Percentiles rank a stretch among this genome's conserved stretches.
phyloP scores from a whole-genome alignment of 2,797 vertebrate genomes.

The Corythornis leucogaster region DNA sequence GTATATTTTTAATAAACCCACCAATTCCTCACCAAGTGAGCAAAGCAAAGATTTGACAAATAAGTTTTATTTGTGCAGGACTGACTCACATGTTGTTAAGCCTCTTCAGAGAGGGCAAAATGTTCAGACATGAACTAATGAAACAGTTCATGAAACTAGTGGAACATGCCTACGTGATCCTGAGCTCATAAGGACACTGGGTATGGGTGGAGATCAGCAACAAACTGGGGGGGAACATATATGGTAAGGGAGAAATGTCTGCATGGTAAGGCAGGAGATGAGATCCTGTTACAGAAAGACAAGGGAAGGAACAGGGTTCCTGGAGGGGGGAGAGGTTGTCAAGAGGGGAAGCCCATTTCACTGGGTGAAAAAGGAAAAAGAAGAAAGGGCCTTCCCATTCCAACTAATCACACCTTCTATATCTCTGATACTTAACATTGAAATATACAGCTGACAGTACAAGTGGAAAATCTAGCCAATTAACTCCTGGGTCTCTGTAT shows the following conservation, averaged over 20 bases:
- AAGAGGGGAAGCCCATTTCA: background rate
- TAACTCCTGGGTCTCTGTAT: background rate
- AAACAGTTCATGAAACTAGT: background rate
- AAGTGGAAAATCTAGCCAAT: background rate
- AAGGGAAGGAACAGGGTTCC: background rate
- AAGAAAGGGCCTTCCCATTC: background rate
- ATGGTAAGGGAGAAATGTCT: background rate
- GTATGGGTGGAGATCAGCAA: conserved; percentile 6
- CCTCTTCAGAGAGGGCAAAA: conserved; percentile 23
- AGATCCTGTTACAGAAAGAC: background rate
- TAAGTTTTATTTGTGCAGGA: background rate
- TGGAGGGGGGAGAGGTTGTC: background rate
- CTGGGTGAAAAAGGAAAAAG: background rate
- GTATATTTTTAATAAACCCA: conserved; percentile 43
- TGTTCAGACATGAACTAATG: conserved; percentile 63
- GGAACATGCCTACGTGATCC: background rate
- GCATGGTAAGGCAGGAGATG: background rate
- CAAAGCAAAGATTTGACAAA: background rate
- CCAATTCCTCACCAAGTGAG: background rate
- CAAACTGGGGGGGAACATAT: background rate
- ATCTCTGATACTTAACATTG: background rate
- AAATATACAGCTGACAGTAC: background rate
- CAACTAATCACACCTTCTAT: background rate
- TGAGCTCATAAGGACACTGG: background rate
- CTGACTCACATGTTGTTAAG: conserved; percentile 51